Evolutionary conservation across 2,113 vertebrate genomes (phyloP).

Genomic region (Anseranas semipalmata): DNA sequence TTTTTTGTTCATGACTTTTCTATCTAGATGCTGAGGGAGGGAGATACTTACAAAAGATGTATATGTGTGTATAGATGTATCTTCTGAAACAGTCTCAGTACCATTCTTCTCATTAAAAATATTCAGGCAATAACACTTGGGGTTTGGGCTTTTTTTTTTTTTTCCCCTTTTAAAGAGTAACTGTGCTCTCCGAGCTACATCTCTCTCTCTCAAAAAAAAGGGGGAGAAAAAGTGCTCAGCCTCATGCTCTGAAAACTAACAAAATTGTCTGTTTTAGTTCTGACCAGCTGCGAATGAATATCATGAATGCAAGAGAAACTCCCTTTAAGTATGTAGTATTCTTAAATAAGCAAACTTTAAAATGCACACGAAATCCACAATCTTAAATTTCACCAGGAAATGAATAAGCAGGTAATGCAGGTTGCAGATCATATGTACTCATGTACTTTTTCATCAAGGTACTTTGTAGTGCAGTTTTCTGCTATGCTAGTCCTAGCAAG

Average conservation of each 20-base stretch:
- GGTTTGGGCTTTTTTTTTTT: not conserved
- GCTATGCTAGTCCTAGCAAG: not conserved
- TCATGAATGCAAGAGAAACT: not conserved
- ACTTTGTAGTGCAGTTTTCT: not conserved
- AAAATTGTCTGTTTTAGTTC: not conserved
- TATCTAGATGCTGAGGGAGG: not conserved
- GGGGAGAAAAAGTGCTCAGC: not conserved
- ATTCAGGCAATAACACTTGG: not conserved
- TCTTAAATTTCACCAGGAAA: not conserved
- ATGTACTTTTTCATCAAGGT: not conserved
- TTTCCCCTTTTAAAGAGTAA: not conserved
- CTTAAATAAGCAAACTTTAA: slow-evolving; percentile 1
- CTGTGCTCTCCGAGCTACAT: not conserved
- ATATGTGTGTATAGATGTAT: not conserved
- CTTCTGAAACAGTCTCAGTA: not conserved
- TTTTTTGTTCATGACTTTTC: not conserved
- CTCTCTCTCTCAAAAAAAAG: too few relatives aligned
- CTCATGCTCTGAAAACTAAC: not conserved
- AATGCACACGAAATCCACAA: not conserved
- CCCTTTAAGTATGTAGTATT: not conserved
- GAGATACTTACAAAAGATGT: not conserved
- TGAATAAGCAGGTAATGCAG: not conserved
- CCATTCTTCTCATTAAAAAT: not conserved
- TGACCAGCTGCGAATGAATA: not conserved
- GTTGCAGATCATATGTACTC: not conserved